These are phyloP conservation scores for Hystrix cristata DNA, from an alignment of 2,113 vertebrate genomes.

Conservation along the genomic window DNA sequence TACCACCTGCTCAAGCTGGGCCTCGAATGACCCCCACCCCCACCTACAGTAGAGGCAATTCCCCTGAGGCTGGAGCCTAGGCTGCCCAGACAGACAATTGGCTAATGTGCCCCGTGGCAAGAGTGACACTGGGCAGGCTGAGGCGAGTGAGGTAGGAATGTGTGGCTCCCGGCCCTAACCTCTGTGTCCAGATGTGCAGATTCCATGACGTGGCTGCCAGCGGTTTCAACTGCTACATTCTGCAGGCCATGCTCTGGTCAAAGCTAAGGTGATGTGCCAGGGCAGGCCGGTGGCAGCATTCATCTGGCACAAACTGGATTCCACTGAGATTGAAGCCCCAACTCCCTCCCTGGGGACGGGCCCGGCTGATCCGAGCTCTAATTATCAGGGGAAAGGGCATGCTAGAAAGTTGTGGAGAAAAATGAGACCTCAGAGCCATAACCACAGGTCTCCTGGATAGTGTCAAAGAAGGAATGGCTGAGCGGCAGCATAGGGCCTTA, in stretches of 20 bases:
- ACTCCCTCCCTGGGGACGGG: not conserved
- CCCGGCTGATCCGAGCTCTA: not conserved
- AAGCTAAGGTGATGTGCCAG: slow-evolving; percentile 30
- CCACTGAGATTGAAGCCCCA: slow-evolving; percentile 22
- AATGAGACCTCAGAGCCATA: not conserved
- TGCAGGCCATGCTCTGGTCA: slow-evolving; percentile 23
- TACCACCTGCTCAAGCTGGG: slow-evolving; percentile 21
- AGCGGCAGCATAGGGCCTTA: not conserved
- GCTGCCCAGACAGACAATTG: not conserved
- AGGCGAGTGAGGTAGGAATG: slow-evolving; percentile 67
- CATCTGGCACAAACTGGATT: slow-evolving; percentile 48
- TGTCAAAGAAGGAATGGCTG: not conserved
- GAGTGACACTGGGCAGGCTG: slow-evolving; percentile 61
- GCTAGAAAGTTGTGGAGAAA: slow-evolving; percentile 24
- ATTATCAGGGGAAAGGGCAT: not conserved
- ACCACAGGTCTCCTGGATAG: not conserved
- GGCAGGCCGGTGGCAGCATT: not conserved
- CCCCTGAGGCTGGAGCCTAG: slow-evolving; percentile 47
- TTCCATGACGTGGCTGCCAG: not conserved
- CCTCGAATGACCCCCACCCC: slow-evolving; percentile 30
- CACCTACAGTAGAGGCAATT: slow-evolving; percentile 26
- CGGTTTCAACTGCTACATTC: not conserved
- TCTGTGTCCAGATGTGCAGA: slow-evolving; percentile 76
- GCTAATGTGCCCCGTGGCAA: slow-evolving; percentile 29
- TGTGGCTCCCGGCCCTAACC: slow-evolving; percentile 53